Percentiles rank a stretch among this genome's conserved stretches.
phyloP scores from a whole-genome alignment of 2,888 invertebrate genomes.

The Notodonta ziczac region DNA sequence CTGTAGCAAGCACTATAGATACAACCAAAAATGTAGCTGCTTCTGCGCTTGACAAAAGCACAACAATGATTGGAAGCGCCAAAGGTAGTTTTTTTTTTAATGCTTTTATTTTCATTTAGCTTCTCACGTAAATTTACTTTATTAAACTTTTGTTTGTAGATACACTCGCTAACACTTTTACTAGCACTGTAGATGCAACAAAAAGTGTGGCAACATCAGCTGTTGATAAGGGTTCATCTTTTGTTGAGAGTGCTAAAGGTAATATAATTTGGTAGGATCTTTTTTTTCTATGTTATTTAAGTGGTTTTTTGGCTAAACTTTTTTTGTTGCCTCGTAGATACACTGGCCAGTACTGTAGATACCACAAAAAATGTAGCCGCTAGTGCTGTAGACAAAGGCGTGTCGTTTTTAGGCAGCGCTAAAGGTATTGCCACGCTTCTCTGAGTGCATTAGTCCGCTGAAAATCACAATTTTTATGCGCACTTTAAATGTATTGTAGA shows the following conservation, averaged over 20 bases:
- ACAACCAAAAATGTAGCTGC: constrained; percentile 50
- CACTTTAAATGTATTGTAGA: constrained; percentile 51
- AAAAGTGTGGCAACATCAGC: constrained; percentile 59
- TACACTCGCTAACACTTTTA: constrained; percentile 48
- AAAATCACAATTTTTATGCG: not conserved
- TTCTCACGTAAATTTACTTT: not conserved
- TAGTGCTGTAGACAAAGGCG: constrained; percentile 51
- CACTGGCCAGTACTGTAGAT: constrained; percentile 57
- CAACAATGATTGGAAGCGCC: constrained; percentile 44
- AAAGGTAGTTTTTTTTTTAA: constrained; percentile 42
- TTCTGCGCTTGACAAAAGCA: constrained; percentile 46
- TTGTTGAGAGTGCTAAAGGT: constrained; percentile 60
- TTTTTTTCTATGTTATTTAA: constrained; percentile 7
- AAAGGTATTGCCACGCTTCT: constrained; percentile 46
- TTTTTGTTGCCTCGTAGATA: constrained; percentile 48
- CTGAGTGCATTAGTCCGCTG: not conserved
- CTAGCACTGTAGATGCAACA: constrained; percentile 60
- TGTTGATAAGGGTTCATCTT: constrained; percentile 51
- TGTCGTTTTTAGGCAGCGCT: constrained; percentile 53
- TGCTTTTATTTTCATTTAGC: too few relatives aligned
- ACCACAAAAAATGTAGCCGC: constrained; percentile 55
- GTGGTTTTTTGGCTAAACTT: constrained; percentile 10
- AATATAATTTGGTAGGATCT: constrained; percentile 15
- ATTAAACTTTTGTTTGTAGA: constrained; percentile 23
- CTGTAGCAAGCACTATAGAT: constrained; percentile 50